Conservation (phyloP, 2,113 vertebrate species). For the Loxodonta africana region DNA sequence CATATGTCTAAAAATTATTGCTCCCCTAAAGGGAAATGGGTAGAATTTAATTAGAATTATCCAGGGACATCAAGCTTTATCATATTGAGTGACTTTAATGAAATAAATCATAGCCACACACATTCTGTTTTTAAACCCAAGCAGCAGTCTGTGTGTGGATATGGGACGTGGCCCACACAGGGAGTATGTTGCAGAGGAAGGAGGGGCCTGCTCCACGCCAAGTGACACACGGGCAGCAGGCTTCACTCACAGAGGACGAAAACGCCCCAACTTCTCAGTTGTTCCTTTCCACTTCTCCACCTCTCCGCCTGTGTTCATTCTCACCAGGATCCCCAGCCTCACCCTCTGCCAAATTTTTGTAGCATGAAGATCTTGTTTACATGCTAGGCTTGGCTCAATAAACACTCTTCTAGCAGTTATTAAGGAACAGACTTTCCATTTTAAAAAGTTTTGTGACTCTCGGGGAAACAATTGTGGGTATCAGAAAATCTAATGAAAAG, state of each 20-base stretch:
- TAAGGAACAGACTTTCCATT: background rate
- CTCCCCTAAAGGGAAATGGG: background rate
- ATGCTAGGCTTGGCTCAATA: background rate
- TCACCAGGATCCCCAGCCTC: fast-evolving
- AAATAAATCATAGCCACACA: background rate
- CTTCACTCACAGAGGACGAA: background rate
- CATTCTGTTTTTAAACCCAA: background rate
- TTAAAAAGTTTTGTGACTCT: background rate
- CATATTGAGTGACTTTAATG: background rate
- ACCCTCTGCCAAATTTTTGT: background rate
- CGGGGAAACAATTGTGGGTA: background rate
- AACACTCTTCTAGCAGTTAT: background rate
- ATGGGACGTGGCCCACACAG: fast-evolving
- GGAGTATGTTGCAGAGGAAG: background rate
- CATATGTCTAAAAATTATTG: fast-evolving
- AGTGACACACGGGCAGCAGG: fast-evolving
- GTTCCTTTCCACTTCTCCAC: background rate
- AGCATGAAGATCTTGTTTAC: background rate
- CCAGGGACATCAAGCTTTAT: background rate
- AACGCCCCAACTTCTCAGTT: fast-evolving
- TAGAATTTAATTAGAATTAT: background rate
- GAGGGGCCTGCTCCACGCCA: fast-evolving
- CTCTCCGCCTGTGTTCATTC: background rate
- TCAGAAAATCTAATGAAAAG: background rate
- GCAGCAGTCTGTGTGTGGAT: background rate